Conservation (phyloP, 2,888 invertebrate genomes). For the Parascotia fuliginaria region DNA sequence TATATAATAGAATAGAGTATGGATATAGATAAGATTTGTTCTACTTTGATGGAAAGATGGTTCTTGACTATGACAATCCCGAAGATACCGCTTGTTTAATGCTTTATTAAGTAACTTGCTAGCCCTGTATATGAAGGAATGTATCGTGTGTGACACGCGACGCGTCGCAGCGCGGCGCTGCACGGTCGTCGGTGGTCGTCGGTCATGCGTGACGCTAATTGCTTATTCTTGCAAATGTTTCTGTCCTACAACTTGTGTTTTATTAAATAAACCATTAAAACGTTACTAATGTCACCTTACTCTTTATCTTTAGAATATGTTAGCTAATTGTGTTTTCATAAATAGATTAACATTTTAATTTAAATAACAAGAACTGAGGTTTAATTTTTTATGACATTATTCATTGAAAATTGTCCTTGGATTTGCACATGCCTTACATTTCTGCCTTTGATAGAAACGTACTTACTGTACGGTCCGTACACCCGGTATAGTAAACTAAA, state of each 20-base stretch:
- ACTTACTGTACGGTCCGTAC: no score
- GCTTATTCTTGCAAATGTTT: conserved; percentile 33
- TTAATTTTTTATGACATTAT: neutral
- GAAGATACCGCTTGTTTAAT: no score
- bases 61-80: no score
- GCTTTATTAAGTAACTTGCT: no score
- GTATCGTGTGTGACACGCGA: neutral
- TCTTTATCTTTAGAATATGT: neutral
- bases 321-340: neutral
- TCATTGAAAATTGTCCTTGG: neutral
- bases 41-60: no score
- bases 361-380: neutral
- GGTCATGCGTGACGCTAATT: conserved; percentile 26
- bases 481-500: no score
- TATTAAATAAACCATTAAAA: neutral
- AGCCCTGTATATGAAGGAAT: conserved; percentile 4
- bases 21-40: no score
- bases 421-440: no score
- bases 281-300: neutral
- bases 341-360: neutral
- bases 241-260: neutral
- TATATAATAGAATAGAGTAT: no score
- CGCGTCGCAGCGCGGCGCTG: neutral
- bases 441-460: no score
- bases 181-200: neutral